These are phyloP conservation scores for Bufotes viridis DNA, from an alignment of 2,797 vertebrate species.

Conservation along the genomic window DNA sequence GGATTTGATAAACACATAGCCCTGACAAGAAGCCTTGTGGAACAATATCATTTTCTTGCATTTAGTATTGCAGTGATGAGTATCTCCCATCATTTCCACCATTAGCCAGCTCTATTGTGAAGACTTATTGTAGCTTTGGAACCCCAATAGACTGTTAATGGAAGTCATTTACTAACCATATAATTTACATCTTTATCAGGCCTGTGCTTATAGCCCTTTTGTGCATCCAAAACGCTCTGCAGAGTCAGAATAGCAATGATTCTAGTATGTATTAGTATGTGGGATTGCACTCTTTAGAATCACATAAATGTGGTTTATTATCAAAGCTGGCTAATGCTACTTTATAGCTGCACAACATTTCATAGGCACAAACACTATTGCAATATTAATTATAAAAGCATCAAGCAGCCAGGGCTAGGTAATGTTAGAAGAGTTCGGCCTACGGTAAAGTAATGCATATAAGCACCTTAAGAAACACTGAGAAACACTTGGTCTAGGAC, in stretches of 20 bases:
- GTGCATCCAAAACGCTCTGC: background rate
- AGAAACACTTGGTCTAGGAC: no score
- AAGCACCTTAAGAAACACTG: no score
- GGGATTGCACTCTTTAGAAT: background rate
- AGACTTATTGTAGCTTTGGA: background rate
- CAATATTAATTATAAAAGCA: no score
- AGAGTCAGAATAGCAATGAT: background rate
- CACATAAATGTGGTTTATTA: no score
- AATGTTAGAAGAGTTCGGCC: no score
- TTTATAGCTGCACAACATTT: background rate
- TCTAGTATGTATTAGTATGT: background rate
- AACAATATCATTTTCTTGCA: slow-evolving; percentile 30
- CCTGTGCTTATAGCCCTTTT: background rate
- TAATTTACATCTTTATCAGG: slow-evolving; percentile 17
- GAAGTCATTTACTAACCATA: slow-evolving; percentile 17
- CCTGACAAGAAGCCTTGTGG: background rate
- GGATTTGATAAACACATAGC: slow-evolving; percentile 31
- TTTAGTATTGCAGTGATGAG: background rate
- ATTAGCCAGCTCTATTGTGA: slow-evolving; percentile 5
- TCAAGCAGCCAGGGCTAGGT: no score
- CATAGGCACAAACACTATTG: background rate
- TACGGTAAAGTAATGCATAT: no score
- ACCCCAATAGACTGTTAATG: slow-evolving; percentile 2
- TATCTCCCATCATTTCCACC: background rate
- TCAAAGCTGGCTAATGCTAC: background rate